Evolutionary conservation across 2,888 invertebrate species (phyloP).

Genomic region (Crepidodera aurea): DNA sequence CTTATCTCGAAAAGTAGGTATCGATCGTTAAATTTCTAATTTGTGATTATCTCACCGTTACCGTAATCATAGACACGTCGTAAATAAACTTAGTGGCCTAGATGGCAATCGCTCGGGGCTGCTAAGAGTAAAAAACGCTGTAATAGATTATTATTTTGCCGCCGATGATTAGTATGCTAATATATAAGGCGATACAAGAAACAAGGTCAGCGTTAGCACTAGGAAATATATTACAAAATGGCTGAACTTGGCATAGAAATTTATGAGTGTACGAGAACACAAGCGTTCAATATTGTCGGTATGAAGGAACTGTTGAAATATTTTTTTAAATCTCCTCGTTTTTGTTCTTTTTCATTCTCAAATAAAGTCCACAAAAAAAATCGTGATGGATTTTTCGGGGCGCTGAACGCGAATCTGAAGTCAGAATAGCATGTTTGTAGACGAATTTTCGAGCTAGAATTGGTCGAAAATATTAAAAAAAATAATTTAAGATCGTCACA

Average conservation of each 20-base stretch:
- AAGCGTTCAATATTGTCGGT: neutral
- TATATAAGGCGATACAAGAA: slow-evolving; percentile 20
- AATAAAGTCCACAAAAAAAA: no score
- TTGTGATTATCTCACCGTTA: neutral
- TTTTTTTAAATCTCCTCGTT: no score
- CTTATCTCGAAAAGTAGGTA: no score
- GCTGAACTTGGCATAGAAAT: slow-evolving; percentile 31
- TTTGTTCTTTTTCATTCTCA: no score
- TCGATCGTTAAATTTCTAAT: neutral
- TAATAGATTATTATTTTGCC: slow-evolving; percentile 12
- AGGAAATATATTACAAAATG: slow-evolving; percentile 24
- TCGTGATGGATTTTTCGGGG: no score
- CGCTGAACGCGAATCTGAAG: no score
- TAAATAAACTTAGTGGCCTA: slow-evolving; percentile 12
- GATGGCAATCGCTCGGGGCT: slow-evolving; percentile 8
- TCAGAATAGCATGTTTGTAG: no score
- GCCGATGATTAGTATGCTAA: slow-evolving; percentile 23
- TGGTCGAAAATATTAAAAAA: no score
- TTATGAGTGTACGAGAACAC: neutral
- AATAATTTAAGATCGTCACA: no score
- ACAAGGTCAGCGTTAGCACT: slow-evolving; percentile 22
- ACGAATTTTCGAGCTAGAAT: no score
- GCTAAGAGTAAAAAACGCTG: slow-evolving; percentile 15
- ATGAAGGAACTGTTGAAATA: no score
- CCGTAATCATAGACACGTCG: neutral